Base-by-base conservation (phyloP, 2,113 vertebrate species). In the Xenopus tropicalis region DNA sequence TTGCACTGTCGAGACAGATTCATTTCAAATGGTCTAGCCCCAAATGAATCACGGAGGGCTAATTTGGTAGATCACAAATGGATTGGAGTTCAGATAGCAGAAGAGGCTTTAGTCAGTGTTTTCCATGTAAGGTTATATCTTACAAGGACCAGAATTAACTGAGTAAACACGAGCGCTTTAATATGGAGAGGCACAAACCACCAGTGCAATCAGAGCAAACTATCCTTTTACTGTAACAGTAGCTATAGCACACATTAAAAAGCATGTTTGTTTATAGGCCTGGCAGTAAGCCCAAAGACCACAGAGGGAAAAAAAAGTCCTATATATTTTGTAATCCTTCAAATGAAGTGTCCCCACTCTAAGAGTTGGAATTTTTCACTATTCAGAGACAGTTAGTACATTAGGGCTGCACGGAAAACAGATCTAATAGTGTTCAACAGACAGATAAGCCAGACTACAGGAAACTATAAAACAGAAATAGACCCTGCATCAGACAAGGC, bases 221-320 rank as follows among this genome's bases (percentile, higher is more conserved):
- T 61, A 72, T 64, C 61, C 29, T 56, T 54, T 54, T 54, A 54
- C 52, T 54, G 52, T 54, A 54, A 54, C 52, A 54, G 46, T 48
- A 48, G 46, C 16, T 48, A 48, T 17, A 48, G 14, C 13, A 48
- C 46, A 48, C 46, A 17, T 17, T 48, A 17, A 48, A 48, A 48
- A 48, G 52, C 52, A 54, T n/a, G 16, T 54, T 54, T 48, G 16
- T 54, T 54, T 17, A 54, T 54, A n/a, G 14, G 7, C 52, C 52
- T 54, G 52, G 52, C 52, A 54, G 9, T 5, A 54, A n/a, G 52
- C 52, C 52, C 19, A 54, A 1, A n/a, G 8, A 54, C 8, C 19
- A n/a, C 52, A 54, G 19, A 54, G 52, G 29, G n/a, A n/a, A 37
- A 37, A 54, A 54, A 4, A 5, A n/a, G 52, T 9, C 7, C 52